Conservation (phyloP, 2,888 invertebrate genomes). For the Zhuqinia jingwanae region DNA sequence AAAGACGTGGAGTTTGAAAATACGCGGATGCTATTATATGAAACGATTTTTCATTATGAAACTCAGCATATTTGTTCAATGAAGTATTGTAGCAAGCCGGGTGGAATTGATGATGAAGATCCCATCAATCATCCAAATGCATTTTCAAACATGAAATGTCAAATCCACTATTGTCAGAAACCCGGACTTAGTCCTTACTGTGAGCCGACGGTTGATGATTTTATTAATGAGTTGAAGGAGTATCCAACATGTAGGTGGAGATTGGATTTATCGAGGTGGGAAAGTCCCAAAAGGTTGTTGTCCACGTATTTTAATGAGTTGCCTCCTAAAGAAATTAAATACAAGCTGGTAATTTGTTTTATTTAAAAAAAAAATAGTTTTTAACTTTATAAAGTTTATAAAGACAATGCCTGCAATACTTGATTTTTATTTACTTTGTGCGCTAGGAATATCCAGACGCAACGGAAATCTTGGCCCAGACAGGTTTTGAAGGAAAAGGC, state of each 20-base stretch:
- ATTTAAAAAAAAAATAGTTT: neutral
- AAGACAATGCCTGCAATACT: neutral
- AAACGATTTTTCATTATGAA: constrained; percentile 26
- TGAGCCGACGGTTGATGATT: neutral
- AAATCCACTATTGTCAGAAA: constrained; percentile 24
- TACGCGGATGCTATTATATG: neutral
- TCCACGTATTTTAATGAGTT: constrained; percentile 71
- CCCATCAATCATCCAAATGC: constrained; percentile 30
- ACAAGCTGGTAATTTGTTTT: constrained; percentile 49
- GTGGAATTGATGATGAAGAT: neutral
- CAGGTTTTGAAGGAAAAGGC: neutral
- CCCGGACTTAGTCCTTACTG: constrained; percentile 22
- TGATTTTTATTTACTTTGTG: neutral
- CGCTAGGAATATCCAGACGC: constrained; percentile 54
- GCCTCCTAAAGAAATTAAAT: constrained; percentile 51
- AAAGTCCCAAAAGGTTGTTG: constrained; percentile 32
- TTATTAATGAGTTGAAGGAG: constrained; percentile 23
- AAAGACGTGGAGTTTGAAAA: neutral
- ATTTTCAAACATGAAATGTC: constrained; percentile 24
- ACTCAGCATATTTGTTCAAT: neutral
- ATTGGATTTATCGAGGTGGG: constrained; percentile 56
- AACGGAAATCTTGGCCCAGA: constrained; percentile 2
- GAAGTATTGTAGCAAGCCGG: neutral
- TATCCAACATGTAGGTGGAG: constrained; percentile 60
- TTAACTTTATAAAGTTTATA: neutral